phyloP scores from a whole-genome alignment of 2,113 vertebrate species.

The Argyrosomus japonicus region DNA sequence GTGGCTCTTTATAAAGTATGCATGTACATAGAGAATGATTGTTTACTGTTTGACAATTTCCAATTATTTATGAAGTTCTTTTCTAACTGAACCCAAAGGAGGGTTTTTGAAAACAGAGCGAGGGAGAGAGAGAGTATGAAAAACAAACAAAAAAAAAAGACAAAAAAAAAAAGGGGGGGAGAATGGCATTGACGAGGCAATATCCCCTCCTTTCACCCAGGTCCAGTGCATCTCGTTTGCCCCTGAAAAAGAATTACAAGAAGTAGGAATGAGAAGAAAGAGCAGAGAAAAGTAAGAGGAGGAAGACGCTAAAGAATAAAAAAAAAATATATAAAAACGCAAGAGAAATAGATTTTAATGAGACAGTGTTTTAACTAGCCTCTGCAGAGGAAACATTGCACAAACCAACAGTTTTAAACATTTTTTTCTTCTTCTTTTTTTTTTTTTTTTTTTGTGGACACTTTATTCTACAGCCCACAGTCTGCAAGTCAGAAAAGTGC shows the following conservation, averaged over 20 bases:
- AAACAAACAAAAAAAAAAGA: conserved; percentile 49
- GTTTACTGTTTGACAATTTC: conserved; percentile 52
- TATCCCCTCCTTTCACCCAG: conserved; percentile 74
- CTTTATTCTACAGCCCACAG: conserved; percentile 54
- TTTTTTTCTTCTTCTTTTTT: neutral
- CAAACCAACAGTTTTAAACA: conserved; percentile 3
- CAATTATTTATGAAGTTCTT: conserved; percentile 62
- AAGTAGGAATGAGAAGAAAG: conserved; percentile 20
- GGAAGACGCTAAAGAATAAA: conserved; percentile 1
- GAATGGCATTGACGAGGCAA: conserved; percentile 76
- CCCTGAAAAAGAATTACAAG: conserved; percentile 77
- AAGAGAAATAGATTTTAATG: conserved; percentile 28
- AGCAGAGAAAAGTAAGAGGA: conserved; percentile 32
- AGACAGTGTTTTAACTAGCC: conserved; percentile 17
- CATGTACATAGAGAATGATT: conserved; percentile 46
- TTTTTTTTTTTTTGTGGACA: conserved; percentile 10
- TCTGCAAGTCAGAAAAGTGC: conserved; percentile 27
- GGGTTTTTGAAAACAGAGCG: conserved; percentile 42
- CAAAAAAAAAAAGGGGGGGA: conserved; percentile 56
- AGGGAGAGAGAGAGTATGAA: conserved; percentile 55
- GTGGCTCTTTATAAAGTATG: conserved; percentile 38
- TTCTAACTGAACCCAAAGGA: conserved; percentile 58
- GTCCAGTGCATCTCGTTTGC: conserved; percentile 78
- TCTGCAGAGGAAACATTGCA: conserved; percentile 45
- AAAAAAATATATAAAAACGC: neutral